A percentile compares a stretch with the other conserved stretches of the same genome.
Evolutionary conservation across 2,888 invertebrate species (phyloP).

Genomic region (Mellilla xanthometata): DNA sequence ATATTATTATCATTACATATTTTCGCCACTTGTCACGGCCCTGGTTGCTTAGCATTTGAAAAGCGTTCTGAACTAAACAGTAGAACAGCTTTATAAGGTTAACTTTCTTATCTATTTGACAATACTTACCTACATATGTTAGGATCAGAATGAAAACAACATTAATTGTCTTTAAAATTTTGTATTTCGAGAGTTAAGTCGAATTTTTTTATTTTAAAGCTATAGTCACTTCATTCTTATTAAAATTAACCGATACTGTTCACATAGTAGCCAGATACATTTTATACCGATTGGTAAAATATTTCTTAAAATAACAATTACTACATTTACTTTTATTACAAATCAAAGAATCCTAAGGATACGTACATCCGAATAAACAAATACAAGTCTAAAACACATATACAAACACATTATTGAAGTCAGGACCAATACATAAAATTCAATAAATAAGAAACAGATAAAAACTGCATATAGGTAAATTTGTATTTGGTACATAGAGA

Average conservation of each 20-base stretch:
- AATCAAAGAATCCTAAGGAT: slow-evolving; percentile 10
- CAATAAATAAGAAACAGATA: slow-evolving; percentile 27
- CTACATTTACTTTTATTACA: slow-evolving; percentile 1
- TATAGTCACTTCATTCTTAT: slow-evolving; percentile 78
- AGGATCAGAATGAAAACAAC: slow-evolving; percentile 1
- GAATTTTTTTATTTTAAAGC: slow-evolving; percentile 42
- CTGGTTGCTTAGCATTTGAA: no score
- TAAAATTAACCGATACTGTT: slow-evolving; percentile 36
- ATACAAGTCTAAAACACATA: slow-evolving; percentile 34
- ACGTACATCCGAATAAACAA: slow-evolving; percentile 26
- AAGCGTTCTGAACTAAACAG: no score
- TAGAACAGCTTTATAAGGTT: no score
- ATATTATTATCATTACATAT: no score
- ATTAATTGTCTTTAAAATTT: slow-evolving; percentile 8
- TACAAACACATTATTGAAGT: slow-evolving; percentile 35
- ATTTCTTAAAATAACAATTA: slow-evolving; percentile 12
- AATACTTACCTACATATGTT: no score
- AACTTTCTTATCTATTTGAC: no score
- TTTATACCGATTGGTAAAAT: no score
- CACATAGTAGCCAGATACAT: no score
- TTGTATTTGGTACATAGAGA: no score
- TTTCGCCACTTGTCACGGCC: no score
- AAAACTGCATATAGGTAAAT: no score
- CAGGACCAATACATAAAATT: slow-evolving; percentile 40
- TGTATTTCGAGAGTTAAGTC: slow-evolving; percentile 68